Conservation (phyloP, 2,888 invertebrate species). For the Melanchra persicariae region DNA sequence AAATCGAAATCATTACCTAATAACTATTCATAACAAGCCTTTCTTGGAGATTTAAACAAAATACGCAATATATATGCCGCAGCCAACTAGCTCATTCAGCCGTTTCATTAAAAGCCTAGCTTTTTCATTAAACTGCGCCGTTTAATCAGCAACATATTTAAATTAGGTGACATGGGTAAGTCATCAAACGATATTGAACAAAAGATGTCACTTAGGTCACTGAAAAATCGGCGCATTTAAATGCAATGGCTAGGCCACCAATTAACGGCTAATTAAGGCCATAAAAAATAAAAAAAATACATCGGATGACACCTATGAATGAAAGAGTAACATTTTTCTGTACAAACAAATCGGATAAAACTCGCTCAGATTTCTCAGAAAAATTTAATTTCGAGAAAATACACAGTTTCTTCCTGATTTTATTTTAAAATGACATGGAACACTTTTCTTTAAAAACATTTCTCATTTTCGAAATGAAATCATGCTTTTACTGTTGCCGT, state of each 20-base stretch:
- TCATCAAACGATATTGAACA: too few species aligned
- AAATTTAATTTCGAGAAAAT: constrained; percentile 41
- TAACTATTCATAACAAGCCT: neutral
- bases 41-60: constrained; percentile 1
- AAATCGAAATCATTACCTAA: neutral
- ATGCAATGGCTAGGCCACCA: too few species aligned
- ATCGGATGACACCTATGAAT: constrained; percentile 4
- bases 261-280: too few species aligned
- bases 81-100: too few species aligned
- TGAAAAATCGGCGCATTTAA: too few species aligned
- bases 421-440: constrained; percentile 12
- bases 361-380: constrained; percentile 19
- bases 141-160: too few species aligned
- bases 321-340: constrained; percentile 33
- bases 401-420: constrained; percentile 21
- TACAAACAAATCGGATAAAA: constrained; percentile 25
- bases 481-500: constrained; percentile 1
- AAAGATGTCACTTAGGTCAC: too few species aligned
- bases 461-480: constrained; percentile 39
- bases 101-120: too few species aligned
- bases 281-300: neutral
- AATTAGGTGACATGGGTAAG: too few species aligned
- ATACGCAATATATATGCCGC: neutral
- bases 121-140: too few species aligned
- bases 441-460: constrained; percentile 36